These are phyloP conservation scores for Thalpophila matura DNA, from an alignment of 2,888 invertebrate species.

Conservation along the genomic window DNA sequence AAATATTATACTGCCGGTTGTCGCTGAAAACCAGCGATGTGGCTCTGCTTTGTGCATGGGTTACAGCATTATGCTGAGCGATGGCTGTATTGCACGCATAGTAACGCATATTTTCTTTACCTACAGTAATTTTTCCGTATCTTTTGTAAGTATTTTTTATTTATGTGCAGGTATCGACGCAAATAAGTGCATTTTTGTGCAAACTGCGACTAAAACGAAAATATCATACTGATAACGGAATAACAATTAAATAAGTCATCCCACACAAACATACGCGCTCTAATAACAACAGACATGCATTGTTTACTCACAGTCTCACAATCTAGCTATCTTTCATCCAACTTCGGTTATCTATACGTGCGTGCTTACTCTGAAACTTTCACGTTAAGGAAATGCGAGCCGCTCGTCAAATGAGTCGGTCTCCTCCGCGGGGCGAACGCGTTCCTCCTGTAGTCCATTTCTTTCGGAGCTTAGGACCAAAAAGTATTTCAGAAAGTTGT, in stretches of 20 bases:
- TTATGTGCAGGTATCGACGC: too few species aligned
- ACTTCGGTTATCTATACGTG: conserved; percentile 49
- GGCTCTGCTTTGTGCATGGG: too few species aligned
- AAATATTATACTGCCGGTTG: too few species aligned
- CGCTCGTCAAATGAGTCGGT: conserved; percentile 57
- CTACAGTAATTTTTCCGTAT: too few species aligned
- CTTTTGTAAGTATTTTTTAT: too few species aligned
- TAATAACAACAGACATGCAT: conserved; percentile 10
- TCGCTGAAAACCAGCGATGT: too few species aligned
- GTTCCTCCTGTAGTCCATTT: conserved; percentile 33
- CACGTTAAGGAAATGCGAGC: conserved; percentile 57
- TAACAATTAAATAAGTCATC: neutral
- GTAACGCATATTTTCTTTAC: too few species aligned
- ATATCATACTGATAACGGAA: neutral
- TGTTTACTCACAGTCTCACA: conserved; percentile 34
- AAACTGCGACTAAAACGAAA: neutral
- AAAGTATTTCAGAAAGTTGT: neutral
- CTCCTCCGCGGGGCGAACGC: conserved; percentile 56
- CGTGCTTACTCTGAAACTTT: conserved; percentile 61
- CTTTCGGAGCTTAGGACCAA: conserved; percentile 26
- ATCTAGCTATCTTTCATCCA: conserved; percentile 46
- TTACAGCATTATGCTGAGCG: too few species aligned
- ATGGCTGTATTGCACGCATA: too few species aligned
- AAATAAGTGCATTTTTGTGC: too few species aligned
- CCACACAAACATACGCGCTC: neutral